Conservation (phyloP, 2,113 vertebrate species). For the Chaetops frenatus region DNA sequence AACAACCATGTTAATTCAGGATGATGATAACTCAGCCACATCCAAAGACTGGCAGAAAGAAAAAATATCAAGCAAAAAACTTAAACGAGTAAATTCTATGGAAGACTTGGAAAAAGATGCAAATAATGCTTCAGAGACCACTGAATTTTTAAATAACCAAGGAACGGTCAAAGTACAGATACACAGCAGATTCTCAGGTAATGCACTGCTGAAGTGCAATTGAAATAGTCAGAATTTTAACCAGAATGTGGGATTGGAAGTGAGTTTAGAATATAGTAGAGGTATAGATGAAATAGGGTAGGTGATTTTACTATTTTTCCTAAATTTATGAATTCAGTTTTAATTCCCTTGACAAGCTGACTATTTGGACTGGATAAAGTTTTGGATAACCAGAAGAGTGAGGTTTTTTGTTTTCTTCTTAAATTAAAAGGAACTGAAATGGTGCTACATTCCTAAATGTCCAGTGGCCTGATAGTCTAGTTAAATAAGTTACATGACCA, state of each 20-base stretch:
- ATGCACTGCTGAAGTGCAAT: background rate
- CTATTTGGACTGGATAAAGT: background rate
- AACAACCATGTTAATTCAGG: constrained; percentile 88
- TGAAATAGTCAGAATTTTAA: background rate
- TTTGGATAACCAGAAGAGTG: background rate
- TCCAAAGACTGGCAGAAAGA: constrained; percentile 89
- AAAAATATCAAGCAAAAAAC: constrained; percentile 83
- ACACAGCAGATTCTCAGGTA: constrained; percentile 85
- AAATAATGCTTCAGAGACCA: constrained; percentile 73
- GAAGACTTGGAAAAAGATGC: constrained; percentile 87
- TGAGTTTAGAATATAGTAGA: background rate
- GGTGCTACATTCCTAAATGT: background rate
- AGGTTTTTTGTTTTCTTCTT: background rate
- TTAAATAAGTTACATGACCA: background rate
- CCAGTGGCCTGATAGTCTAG: background rate
- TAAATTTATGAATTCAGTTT: background rate
- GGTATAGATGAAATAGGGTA: background rate
- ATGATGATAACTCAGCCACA: constrained; percentile 75
- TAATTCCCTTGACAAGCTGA: background rate
- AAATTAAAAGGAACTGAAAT: background rate
- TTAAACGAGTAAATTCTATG: constrained; percentile 75
- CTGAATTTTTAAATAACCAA: constrained; percentile 82
- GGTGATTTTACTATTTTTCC: background rate
- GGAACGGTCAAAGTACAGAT: constrained; percentile 88
- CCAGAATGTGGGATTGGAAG: background rate